These are phyloP conservation scores for Tinamus major DNA, from an alignment of 2,797 vertebrate species.

Conservation along the genomic window DNA sequence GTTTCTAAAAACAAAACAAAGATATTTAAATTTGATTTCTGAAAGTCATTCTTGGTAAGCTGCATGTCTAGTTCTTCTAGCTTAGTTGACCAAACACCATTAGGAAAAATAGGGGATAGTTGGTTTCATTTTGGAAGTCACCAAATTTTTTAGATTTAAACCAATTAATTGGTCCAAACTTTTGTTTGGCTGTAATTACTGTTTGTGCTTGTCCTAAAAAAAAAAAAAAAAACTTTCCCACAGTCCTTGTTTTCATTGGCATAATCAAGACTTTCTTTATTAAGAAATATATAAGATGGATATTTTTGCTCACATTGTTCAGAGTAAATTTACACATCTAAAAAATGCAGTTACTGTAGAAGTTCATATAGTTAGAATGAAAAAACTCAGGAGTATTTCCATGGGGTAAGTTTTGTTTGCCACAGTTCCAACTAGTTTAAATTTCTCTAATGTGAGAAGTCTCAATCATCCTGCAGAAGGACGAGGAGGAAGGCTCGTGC, in stretches of 20 bases:
- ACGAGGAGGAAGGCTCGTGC: background rate
- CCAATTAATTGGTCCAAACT: background rate
- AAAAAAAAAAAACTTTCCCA: constrained; percentile 50
- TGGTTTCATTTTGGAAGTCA: constrained; percentile 16
- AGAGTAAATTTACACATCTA: constrained; percentile 1
- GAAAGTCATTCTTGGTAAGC: background rate
- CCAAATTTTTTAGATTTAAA: background rate
- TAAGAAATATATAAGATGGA: constrained; percentile 39
- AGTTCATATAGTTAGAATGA: background rate
- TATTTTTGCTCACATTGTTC: constrained; percentile 33
- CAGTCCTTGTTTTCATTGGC: constrained; percentile 65
- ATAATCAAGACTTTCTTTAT: constrained; percentile 16
- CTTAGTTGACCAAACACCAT: background rate
- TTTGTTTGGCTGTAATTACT: constrained; percentile 53
- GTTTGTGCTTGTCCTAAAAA: constrained; percentile 42
- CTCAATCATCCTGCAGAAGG: background rate
- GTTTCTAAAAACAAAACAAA: background rate
- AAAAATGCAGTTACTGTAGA: background rate
- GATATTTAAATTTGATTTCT: background rate
- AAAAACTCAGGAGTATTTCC: background rate
- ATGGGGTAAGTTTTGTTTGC: background rate
- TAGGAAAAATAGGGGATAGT: background rate
- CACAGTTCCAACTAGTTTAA: background rate
- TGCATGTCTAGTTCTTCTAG: background rate
- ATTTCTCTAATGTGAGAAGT: background rate